These are phyloP conservation scores for Smittia aterrima DNA, from an alignment of 2,888 invertebrate species.

Conservation along the genomic window DNA sequence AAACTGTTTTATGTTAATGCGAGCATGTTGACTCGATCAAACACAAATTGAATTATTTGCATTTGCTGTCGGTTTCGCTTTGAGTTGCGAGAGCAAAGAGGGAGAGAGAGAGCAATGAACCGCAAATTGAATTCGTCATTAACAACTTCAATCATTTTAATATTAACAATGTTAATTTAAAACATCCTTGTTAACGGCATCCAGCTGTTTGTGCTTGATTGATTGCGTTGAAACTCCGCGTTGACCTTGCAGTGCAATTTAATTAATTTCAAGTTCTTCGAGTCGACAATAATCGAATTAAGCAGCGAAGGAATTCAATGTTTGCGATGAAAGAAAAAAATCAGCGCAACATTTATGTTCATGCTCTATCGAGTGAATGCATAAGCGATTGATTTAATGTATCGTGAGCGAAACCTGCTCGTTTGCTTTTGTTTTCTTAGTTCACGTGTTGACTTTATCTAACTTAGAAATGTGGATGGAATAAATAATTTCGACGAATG, in stretches of 20 bases:
- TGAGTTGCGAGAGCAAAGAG: neutral
- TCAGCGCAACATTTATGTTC: neutral
- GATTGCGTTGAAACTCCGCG: neutral
- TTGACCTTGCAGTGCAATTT: constrained; percentile 10
- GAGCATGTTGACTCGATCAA: neutral
- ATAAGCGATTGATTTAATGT: constrained; percentile 5
- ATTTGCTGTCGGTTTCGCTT: neutral
- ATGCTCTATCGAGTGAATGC: neutral
- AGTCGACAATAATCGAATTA: neutral
- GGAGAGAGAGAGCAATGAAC: neutral
- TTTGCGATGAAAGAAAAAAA: neutral
- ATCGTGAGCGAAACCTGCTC: constrained; percentile 24
- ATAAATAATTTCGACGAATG: constrained; percentile 24
- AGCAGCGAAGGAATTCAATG: neutral
- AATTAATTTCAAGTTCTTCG: neutral
- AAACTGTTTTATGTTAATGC: constrained; percentile 37
- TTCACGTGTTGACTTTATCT: constrained; percentile 19
- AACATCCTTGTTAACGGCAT: neutral
- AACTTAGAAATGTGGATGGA: constrained; percentile 27
- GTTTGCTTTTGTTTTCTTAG: constrained; percentile 14
- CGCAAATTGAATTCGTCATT: neutral
- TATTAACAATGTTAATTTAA: neutral
- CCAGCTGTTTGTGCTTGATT: neutral
- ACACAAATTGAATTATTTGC: constrained; percentile 2
- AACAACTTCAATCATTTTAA: neutral